Evolutionary conservation across 1,140 invertebrate genomes (phyloP), one percentile per base, ranked within the genome.

Genomic region (Drosophila malerkotliana): DNA sequence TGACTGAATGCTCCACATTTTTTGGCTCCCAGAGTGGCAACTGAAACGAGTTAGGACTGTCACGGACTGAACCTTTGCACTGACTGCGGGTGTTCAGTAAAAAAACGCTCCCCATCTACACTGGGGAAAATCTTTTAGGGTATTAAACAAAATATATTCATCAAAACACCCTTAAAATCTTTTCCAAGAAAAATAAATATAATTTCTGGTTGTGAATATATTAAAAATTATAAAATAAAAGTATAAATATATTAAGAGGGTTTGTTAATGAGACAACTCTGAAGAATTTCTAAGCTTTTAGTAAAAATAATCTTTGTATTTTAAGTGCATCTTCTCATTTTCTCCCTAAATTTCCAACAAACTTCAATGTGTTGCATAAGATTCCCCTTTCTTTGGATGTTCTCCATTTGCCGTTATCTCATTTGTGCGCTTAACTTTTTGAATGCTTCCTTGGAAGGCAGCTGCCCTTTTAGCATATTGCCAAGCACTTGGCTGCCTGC

Each of bases 391-490:
- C 49, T 62, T 54, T 32, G 15, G 26, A 48, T 32, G 34, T 53
- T 24, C 21, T 26, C 63, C 39, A 62, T 34, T 44, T 12, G 44
- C 67, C 69, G 67, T 71, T 71, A 71, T 71, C 67, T 71, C 64
- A 69, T 71, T 71, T 71, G 64, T 32, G 64, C 64, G 32, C 64
- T 57, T 71, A 69, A 69, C 63, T 71, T 71, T 69, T 14, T 71
- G 64, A 69, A 69, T 68, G 66, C 63, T 56, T 68, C 63, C 63
- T 56, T 48, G 30, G 51, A 48, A 37, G 63, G 39, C 49, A 37
- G 66, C 49, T 67, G 66, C 49, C 66, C 66, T 68, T 68, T 69
- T 68, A 69, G 66, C 67, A 71, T 64, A 67, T 67, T 67, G 63
- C 63, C 63, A 66, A 67, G 67, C 64, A 71, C 67, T 71, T 71